Base-by-base conservation (phyloP, 2,113 vertebrate species). In the Hippocampus guttulatus region DNA sequence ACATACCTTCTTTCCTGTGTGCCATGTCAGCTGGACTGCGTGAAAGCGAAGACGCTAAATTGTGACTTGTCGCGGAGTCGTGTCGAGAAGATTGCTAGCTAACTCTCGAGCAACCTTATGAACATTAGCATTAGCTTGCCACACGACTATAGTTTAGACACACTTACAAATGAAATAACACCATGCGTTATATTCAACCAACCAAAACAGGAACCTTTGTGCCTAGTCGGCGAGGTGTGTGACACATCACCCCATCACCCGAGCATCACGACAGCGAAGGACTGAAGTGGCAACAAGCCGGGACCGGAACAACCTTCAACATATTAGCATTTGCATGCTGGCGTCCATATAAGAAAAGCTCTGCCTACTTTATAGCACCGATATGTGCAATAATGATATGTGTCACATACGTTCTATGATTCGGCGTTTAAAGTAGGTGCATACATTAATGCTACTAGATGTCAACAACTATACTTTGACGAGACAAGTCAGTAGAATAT, bases 1-100 rank as follows among this genome's bases (percentile, higher is more conserved):
- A 38, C 87, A 88, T 75, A 92, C 91, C 87, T 80, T 88, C 79
- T 75, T 82, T 83, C 52, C 90, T 87, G 0, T 57, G 81, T 68
- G 88, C 43, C 91, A 90, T 91, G 1, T 64, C 27, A 64, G 52
- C 25, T 57, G 14, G 27, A 15, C 1, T 30, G 20, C 33, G 30
- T 54, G 3, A 12, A 63, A n/a, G 21, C 20, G 12, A 63, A 23
- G 14, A 51, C 23, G 52, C 1, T 5, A 5, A 51, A 0, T 3
- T 25, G 18, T 60, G 41, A n/a, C 0, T 8, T 40, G 21, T 55
- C 9, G 52, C 20, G 8, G 2, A 9, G 20, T 15, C 11, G 23
- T 16, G 7, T 1, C 45, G 40, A 63, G 11, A 80, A 1, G 33
- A 38, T 21, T 75, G 52, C 0, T 21, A 58, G 51, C 63, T 15